Conservation (phyloP, 2,888 invertebrate genomes). For the Busseola fusca region DNA sequence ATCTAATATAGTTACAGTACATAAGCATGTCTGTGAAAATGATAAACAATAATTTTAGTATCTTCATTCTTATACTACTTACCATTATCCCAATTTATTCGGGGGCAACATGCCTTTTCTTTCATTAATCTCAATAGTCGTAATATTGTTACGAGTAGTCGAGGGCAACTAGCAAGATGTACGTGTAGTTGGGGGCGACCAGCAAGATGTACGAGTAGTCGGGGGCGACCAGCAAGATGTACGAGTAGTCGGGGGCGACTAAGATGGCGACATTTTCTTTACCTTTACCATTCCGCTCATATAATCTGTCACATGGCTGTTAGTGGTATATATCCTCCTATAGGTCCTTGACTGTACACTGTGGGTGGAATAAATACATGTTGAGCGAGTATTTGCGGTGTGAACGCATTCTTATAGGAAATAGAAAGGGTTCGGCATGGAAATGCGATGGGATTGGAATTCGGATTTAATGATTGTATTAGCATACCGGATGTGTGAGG, state of each 20-base stretch:
- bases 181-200: too few relatives aligned
- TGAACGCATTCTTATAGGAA: slow-evolving; percentile 21
- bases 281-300: too few relatives aligned
- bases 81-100: too few relatives aligned
- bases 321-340: background rate
- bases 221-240: too few relatives aligned
- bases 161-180: too few relatives aligned
- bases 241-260: too few relatives aligned
- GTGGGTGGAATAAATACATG: slow-evolving; percentile 35
- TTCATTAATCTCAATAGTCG: background rate
- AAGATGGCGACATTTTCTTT: too few relatives aligned
- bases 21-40: background rate
- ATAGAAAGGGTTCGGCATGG: slow-evolving; percentile 34
- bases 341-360: slow-evolving; percentile 1
- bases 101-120: background rate
- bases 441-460: slow-evolving; percentile 18
- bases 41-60: background rate
- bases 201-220: too few relatives aligned
- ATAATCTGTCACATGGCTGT: background rate
- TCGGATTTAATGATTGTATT: slow-evolving; percentile 42
- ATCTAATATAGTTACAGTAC: background rate
- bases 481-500: slow-evolving; percentile 15
- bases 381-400: slow-evolving; percentile 14
- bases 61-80: background rate
- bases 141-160: background rate